Conservation (phyloP, 2,797 vertebrate species). For the Rhabdophis nuchalis region DNA sequence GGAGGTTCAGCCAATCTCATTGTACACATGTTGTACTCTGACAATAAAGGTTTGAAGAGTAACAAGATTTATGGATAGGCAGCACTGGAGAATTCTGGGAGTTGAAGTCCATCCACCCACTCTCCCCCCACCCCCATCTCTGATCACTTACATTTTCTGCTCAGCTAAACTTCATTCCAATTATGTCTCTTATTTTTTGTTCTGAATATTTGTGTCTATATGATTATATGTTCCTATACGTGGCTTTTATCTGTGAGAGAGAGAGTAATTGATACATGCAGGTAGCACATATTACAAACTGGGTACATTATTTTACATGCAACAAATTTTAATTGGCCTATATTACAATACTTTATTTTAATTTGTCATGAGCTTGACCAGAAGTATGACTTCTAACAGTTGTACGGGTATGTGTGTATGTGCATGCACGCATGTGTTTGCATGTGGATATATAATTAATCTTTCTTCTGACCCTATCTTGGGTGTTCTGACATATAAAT, state of each 20-base stretch:
- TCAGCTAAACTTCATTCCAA: background rate
- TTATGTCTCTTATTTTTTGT: background rate
- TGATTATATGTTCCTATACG: background rate
- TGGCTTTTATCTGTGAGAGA: background rate
- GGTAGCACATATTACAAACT: background rate
- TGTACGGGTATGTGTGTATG: background rate
- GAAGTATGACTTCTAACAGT: background rate
- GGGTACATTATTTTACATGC: background rate
- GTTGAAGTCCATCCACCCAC: background rate
- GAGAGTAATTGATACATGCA: background rate
- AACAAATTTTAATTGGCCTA: background rate
- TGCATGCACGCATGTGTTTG: background rate
- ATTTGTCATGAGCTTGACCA: background rate
- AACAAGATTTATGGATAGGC: background rate
- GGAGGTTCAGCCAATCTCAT: no score
- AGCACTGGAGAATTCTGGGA: background rate
- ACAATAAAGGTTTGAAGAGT: background rate
- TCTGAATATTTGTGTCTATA: background rate
- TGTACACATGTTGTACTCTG: no score
- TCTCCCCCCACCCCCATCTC: background rate
- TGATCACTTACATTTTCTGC: background rate
- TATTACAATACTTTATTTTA: background rate
- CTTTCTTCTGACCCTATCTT: background rate
- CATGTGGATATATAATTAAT: background rate
- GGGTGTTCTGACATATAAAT: background rate